These are phyloP conservation scores for Polyploca ridens DNA, from an alignment of 2,888 invertebrate species.

Conservation along the genomic window DNA sequence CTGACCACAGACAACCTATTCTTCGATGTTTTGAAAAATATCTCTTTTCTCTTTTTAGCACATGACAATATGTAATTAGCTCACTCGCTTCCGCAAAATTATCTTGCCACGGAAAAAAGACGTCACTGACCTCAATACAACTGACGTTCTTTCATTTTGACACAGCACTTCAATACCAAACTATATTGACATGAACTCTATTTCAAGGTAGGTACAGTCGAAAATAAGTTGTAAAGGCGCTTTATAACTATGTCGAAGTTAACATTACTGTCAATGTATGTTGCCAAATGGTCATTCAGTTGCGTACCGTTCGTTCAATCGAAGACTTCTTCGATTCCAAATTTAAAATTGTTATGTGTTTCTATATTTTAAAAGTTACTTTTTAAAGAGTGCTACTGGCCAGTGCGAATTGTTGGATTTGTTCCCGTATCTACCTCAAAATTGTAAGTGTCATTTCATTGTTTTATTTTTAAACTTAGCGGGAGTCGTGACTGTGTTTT, in stretches of 20 bases:
- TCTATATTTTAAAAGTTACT: not conserved
- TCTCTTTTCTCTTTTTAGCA: slow-evolving; percentile 43
- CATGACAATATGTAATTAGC: slow-evolving; percentile 30
- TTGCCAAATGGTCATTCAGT: slow-evolving; percentile 58
- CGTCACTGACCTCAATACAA: slow-evolving; percentile 80
- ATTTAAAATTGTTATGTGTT: slow-evolving; percentile 25
- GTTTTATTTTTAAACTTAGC: slow-evolving; percentile 34
- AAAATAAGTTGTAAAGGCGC: slow-evolving; percentile 26
- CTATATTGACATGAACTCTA: slow-evolving; percentile 29
- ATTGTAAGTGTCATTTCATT: slow-evolving; percentile 30
- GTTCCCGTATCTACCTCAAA: slow-evolving; percentile 25
- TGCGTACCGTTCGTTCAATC: slow-evolving; percentile 38
- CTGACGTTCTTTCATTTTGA: slow-evolving; percentile 35
- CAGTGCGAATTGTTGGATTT: slow-evolving; percentile 22
- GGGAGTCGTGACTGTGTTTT: slow-evolving; percentile 21
- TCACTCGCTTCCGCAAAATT: slow-evolving; percentile 65
- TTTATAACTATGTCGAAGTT: slow-evolving; percentile 35
- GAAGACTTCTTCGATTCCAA: slow-evolving; percentile 32
- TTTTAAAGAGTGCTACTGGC: slow-evolving; percentile 4
- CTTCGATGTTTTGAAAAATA: slow-evolving; percentile 32
- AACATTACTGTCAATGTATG: slow-evolving; percentile 43
- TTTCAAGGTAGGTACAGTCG: slow-evolving; percentile 5
- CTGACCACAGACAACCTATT: slow-evolving; percentile 60
- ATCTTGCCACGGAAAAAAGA: slow-evolving; percentile 69
- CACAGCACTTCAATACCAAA: slow-evolving; percentile 34